Evolutionary conservation across 1,140 invertebrate species (phyloP).

Genomic region (Papilio dardanus): DNA sequence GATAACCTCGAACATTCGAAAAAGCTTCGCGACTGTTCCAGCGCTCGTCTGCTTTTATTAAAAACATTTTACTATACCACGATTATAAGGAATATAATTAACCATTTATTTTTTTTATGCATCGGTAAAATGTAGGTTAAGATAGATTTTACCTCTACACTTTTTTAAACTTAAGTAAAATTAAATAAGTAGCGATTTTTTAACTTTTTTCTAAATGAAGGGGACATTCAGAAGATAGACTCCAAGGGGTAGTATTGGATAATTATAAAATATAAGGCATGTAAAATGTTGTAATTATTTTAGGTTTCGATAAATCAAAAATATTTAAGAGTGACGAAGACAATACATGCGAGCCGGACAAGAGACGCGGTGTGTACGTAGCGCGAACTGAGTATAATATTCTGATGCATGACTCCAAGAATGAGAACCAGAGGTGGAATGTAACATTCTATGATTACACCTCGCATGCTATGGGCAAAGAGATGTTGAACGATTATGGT

Average conservation of each 20-base stretch:
- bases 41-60: not conserved
- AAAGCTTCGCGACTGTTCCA: not conserved
- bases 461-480: conserved; percentile 88
- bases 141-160: too few species aligned
- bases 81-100: not conserved
- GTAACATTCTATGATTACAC: conserved; percentile 96
- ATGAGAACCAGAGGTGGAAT: conserved; percentile 92
- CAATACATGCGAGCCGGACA: conserved; percentile 86
- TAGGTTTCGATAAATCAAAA: conserved; percentile 76
- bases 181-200: too few species aligned
- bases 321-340: conserved; percentile 79
- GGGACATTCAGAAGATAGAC: too few species aligned
- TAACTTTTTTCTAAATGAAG: too few species aligned
- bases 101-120: too few species aligned
- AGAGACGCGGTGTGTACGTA: conserved; percentile 87
- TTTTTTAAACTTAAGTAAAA: too few species aligned
- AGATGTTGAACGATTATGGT: conserved; percentile 93
- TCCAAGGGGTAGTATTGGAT: too few species aligned
- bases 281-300: conserved; percentile 13
- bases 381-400: conserved; percentile 97
- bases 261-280: too few species aligned
- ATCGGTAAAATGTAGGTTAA: too few species aligned
- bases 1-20: conserved; percentile 8
- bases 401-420: conserved; percentile 95
- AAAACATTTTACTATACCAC: not conserved